Evolutionary conservation across 2,888 invertebrate genomes (phyloP), one percentile per base, ranked within the genome.

Genomic region (Habroteleia sp.): DNA sequence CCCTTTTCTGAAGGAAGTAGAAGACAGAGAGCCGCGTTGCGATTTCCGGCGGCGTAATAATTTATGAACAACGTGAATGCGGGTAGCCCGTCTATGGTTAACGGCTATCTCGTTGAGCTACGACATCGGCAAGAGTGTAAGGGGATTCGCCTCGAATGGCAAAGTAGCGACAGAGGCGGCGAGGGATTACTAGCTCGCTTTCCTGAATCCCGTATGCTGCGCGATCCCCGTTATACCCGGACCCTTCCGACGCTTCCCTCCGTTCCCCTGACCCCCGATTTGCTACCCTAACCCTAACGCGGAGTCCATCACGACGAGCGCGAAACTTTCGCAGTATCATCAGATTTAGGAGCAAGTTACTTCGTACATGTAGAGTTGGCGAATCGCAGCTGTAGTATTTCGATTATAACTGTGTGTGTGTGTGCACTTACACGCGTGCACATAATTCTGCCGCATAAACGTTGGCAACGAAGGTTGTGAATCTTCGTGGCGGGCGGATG

Each of bases 81-180:
- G 62, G 71, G 62, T 58, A 66, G 62, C 54, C 46, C 66, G 66
- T 56, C 54, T 62, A 54, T 46, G 60, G 52, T 52, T 71, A 71
- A 71, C 71, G 71, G 62, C 62, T 62, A 62, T 60, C 71, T 69
- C 50, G 58, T 60, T 60, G 60, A 69, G 60, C 63, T 56, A 54
- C 63, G 63, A 58, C 63, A 63, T 31, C 52, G 35, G 31, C 35
- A n/a, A 31, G 23, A 31, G 46, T 41, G 39, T 52, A 58, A 56
- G 60, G 63, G 63, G 56, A 56, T 52, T 54, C 54, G 54, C 44
- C 44, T 62, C 29, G 56, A 46, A 71, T 71, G 62, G 33, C 71
- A 37, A 62, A 71, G 58, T 31, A 68, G 46, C 66, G 54, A 54
- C 65, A 56, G 23, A 48, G 48, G 33, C 41, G 35, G 3, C 46